Conservation (phyloP, 2,888 invertebrate species). For the Dimorphilus gyrociliatus region DNA sequence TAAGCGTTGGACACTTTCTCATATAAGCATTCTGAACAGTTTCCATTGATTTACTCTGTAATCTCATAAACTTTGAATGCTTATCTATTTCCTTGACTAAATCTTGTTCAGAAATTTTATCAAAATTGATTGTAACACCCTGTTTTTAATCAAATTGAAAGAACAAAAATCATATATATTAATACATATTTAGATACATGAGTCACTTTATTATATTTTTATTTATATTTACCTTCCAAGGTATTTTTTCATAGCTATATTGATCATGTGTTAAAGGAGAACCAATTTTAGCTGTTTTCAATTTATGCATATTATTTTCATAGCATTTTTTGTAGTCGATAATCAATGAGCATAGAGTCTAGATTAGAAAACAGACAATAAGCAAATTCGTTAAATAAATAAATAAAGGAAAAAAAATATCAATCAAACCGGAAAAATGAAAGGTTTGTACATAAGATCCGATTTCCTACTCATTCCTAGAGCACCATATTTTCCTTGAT, state of each 20-base stretch:
- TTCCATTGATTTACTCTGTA: no score
- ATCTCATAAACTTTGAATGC: no score
- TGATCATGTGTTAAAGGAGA: conserved; percentile 33
- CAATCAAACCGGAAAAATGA: conserved; percentile 23
- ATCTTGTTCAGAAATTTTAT: no score
- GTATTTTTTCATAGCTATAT: conserved; percentile 32
- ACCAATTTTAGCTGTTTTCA: conserved; percentile 34
- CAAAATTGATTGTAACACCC: no score
- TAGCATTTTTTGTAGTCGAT: conserved; percentile 2
- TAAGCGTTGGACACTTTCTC: no score
- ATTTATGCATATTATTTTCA: conserved; percentile 24
- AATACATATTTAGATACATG: no score
- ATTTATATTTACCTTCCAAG: conserved; percentile 33
- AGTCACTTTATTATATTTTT: no score
- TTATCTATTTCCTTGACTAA: no score
- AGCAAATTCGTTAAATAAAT: conserved; percentile 1
- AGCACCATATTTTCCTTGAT: conserved; percentile 32
- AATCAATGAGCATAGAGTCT: conserved; percentile 1
- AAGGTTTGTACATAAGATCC: conserved; percentile 37
- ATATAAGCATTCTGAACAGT: no score
- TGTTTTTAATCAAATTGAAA: no score
- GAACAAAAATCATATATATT: no score
- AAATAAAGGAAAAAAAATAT: conserved; percentile 1
- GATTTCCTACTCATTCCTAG: conserved; percentile 36
- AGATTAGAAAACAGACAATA: no score